phyloP scores from a whole-genome alignment of 2,888 invertebrate species.

The Miltochrista miniata region DNA sequence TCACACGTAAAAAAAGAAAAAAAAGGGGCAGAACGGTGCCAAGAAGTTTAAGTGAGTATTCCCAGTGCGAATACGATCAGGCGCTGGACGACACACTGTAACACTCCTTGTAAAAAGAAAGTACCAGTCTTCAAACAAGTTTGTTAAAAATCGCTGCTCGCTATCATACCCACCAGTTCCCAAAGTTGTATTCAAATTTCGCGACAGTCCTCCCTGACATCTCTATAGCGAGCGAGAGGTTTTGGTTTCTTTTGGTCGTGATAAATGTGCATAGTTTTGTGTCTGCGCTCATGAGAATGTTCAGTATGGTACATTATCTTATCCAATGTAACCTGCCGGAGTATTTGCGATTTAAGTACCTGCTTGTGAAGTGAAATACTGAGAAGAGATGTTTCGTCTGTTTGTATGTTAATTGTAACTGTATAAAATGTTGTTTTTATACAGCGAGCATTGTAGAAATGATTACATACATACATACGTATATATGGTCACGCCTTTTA shows the following conservation, averaged over 20 bases:
- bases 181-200: slow-evolving; percentile 33
- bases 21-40: too few species aligned
- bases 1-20: too few species aligned
- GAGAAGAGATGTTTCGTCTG: not conserved
- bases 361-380: not conserved
- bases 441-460: not conserved
- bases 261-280: slow-evolving; percentile 34
- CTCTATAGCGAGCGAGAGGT: slow-evolving; percentile 30
- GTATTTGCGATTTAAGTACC: slow-evolving; percentile 15
- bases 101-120: too few species aligned
- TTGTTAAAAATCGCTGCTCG: not conserved
- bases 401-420: not conserved
- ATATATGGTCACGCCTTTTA: too few species aligned
- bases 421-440: not conserved
- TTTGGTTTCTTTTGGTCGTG: slow-evolving; percentile 34
- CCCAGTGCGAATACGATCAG: too few species aligned
- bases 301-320: slow-evolving; percentile 30
- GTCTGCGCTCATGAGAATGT: slow-evolving; percentile 24
- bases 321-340: slow-evolving; percentile 19
- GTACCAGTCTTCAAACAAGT: not conserved
- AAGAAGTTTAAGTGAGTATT: too few species aligned
- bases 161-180: not conserved
- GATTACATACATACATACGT: too few species aligned
- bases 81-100: too few species aligned
- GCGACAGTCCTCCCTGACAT: slow-evolving; percentile 29